These are phyloP conservation scores for Trinectes maculatus DNA, from an alignment of 2,113 vertebrate genomes.

Conservation along the genomic window DNA sequence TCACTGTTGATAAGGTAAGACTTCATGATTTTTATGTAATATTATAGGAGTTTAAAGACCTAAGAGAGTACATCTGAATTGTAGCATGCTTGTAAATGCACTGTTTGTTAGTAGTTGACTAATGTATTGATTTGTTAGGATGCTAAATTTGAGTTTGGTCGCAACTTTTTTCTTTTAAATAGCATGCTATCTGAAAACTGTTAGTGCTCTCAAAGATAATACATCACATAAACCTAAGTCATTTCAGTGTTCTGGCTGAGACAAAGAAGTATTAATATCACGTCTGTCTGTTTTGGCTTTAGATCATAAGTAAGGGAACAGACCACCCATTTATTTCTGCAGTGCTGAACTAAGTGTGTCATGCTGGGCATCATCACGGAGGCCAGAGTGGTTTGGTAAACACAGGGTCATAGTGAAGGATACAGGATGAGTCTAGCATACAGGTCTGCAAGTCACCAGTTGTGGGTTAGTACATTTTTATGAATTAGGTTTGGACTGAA, in stretches of 20 bases:
- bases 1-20: too few species aligned
- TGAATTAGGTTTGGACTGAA: constrained; percentile 28
- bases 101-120: constrained; percentile 60
- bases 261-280: constrained; percentile 3
- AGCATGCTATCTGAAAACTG: constrained; percentile 63
- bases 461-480: constrained; percentile 51
- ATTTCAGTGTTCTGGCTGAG: neutral
- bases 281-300: neutral
- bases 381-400: neutral
- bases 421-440: neutral
- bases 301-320: neutral
- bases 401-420: constrained; percentile 6
- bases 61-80: neutral
- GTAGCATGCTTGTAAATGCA: constrained; percentile 52
- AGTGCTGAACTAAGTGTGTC: constrained; percentile 8
- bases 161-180: constrained; percentile 19
- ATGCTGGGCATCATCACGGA: neutral
- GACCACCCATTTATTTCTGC: neutral
- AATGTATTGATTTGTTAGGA: constrained; percentile 58
- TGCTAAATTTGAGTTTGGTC: constrained; percentile 23
- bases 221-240: neutral
- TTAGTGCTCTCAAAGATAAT: constrained; percentile 57
- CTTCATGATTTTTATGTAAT: too few species aligned
- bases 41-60: neutral
- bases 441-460: constrained; percentile 9